Percentiles rank a stretch among this genome's conserved stretches.
These are phyloP conservation scores for Xylota sylvarum DNA, from an alignment of 2,888 invertebrate genomes.

Conservation along the genomic window DNA sequence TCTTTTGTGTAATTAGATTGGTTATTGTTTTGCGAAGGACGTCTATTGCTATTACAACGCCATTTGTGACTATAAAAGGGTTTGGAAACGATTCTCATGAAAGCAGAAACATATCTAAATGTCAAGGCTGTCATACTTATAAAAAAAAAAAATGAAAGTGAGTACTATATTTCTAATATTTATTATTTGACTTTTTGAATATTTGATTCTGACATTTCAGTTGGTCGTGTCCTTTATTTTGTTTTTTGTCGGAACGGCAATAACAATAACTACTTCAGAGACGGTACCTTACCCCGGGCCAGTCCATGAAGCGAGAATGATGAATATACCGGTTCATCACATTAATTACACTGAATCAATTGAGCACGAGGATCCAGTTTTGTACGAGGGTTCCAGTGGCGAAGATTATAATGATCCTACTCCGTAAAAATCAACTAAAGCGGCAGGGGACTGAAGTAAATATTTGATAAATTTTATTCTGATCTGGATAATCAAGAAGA, in stretches of 20 bases:
- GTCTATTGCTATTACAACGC: not conserved
- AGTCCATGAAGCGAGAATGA: slow-evolving; percentile 48
- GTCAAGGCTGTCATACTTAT: slow-evolving; percentile 4
- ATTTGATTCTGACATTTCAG: slow-evolving; percentile 15
- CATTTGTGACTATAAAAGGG: slow-evolving; percentile 30
- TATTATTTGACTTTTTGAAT: not conserved
- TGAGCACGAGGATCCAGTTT: slow-evolving; percentile 33
- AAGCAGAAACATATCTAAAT: slow-evolving; percentile 17
- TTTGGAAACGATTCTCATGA: not conserved
- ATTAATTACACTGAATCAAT: slow-evolving; percentile 21
- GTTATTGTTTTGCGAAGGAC: slow-evolving; percentile 13
- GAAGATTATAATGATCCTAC: slow-evolving; percentile 4
- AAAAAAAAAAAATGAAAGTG: slow-evolving; percentile 4
- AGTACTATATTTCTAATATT: slow-evolving; percentile 1
- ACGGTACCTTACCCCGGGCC: slow-evolving; percentile 51
- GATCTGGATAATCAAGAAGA: not conserved
- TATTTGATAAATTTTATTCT: not conserved
- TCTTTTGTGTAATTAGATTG: slow-evolving; percentile 5
- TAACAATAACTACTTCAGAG: not conserved
- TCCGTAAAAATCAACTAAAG: slow-evolving; percentile 2
- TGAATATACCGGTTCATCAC: slow-evolving; percentile 56
- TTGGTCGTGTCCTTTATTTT: slow-evolving; percentile 12
- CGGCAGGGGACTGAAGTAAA: not conserved
- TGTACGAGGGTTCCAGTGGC: not conserved
- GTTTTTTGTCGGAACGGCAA: not conserved